These are phyloP conservation scores for Rhodeus uyekii DNA, from an alignment of 2,797 vertebrate genomes.

Conservation along the genomic window DNA sequence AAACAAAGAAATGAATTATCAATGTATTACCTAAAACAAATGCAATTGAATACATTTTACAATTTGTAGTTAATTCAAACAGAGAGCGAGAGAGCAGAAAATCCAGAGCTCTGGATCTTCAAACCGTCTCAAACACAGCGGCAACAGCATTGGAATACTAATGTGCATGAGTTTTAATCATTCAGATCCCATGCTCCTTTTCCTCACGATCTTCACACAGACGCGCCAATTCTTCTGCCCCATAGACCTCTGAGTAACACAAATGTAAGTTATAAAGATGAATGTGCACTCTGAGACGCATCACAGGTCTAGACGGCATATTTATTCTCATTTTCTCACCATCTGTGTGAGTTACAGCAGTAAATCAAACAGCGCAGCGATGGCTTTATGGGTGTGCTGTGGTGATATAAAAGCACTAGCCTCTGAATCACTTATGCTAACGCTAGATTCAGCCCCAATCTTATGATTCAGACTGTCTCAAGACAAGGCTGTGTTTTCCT, in stretches of 20 bases:
- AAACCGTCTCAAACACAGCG: slow-evolving; percentile 4
- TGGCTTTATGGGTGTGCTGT: slow-evolving; percentile 15
- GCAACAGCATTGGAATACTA: slow-evolving; percentile 20
- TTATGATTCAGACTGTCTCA: slow-evolving; percentile 19
- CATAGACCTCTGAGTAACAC: background rate
- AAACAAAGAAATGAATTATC: background rate
- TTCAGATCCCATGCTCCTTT: slow-evolving; percentile 12
- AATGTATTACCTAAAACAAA: background rate
- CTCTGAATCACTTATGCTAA: slow-evolving; percentile 19
- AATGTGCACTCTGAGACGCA: slow-evolving; percentile 14
- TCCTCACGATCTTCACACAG: background rate
- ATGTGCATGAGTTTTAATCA: slow-evolving; percentile 40
- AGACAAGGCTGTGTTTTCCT: background rate
- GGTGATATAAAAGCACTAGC: slow-evolving; percentile 13
- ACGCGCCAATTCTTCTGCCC: background rate
- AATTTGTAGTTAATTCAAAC: background rate
- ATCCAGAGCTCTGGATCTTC: background rate
- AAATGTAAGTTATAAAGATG: slow-evolving; percentile 9
- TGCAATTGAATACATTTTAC: background rate
- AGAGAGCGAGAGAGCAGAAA: background rate
- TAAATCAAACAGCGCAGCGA: slow-evolving; percentile 1
- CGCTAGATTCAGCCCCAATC: background rate
- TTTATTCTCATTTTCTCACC: slow-evolving; percentile 29
- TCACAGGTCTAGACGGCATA: slow-evolving; percentile 22
- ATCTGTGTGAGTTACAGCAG: slow-evolving; percentile 12